Percentiles rank a stretch among this genome's conserved stretches.
Conservation (phyloP, 1,140 invertebrate genomes). For the Leptopilina boulardi region DNA sequence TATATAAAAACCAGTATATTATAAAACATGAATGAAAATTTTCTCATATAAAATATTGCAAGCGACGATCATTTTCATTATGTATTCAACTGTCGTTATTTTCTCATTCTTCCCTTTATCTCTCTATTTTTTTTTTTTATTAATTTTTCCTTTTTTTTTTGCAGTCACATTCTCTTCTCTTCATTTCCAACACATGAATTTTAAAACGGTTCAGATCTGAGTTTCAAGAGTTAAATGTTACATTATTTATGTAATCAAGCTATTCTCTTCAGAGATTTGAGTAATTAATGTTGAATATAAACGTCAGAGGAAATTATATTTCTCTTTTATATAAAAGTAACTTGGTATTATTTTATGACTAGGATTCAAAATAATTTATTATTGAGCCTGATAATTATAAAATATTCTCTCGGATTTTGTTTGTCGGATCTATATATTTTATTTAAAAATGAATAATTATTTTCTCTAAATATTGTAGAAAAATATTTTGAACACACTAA, state of each 20-base stretch:
- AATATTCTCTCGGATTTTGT: too few relatives aligned
- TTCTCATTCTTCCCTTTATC: too few relatives aligned
- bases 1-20: conserved; percentile 53
- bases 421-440: too few relatives aligned
- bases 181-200: background rate
- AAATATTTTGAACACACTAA: too few relatives aligned
- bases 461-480: too few relatives aligned
- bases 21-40: conserved; percentile 64
- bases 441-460: too few relatives aligned
- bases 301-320: conserved; percentile 10
- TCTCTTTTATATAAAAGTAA: conserved; percentile 11
- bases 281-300: background rate
- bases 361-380: too few relatives aligned
- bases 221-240: background rate
- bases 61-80: too few relatives aligned
- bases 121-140: background rate
- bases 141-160: background rate
- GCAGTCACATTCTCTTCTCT: background rate
- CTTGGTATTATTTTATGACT: background rate
- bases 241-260: background rate
- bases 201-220: background rate
- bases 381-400: too few relatives aligned
- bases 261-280: background rate
- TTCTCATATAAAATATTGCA: conserved; percentile 35
- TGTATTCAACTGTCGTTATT: too few relatives aligned